Conservation (phyloP, 2,797 vertebrate genomes). For the Myripristis murdjan region DNA sequence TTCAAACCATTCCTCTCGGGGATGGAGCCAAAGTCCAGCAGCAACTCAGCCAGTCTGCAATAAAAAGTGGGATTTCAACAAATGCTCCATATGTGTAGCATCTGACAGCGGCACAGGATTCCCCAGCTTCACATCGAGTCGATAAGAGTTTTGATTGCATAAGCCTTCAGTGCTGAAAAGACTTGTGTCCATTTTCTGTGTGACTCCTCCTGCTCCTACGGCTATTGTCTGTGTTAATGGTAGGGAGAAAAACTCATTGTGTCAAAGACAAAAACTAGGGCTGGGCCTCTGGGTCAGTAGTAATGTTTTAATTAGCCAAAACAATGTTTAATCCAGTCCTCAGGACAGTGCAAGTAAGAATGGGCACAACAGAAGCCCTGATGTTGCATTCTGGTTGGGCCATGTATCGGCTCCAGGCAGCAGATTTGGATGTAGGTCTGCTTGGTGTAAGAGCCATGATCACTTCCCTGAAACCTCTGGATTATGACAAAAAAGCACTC, state of each 20-base stretch:
- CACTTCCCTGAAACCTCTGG: constrained; percentile 40
- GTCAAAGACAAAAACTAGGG: constrained; percentile 44
- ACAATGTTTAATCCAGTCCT: constrained; percentile 66
- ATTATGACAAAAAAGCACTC: constrained; percentile 54
- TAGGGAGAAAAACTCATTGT: constrained; percentile 54
- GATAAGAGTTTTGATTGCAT: constrained; percentile 62
- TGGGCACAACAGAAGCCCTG: constrained; percentile 33
- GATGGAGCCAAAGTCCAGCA: constrained; percentile 19
- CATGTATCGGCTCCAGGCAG: constrained; percentile 25
- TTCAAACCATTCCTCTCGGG: constrained; percentile 17
- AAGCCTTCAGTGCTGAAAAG: constrained; percentile 50
- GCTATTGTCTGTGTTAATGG: constrained; percentile 58
- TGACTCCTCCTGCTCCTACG: constrained; percentile 38
- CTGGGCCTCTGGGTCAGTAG: constrained; percentile 46
- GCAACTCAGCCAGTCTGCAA: constrained; percentile 31
- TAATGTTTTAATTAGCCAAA: constrained; percentile 77
- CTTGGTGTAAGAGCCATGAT: constrained; percentile 34
- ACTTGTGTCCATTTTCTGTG: constrained; percentile 52
- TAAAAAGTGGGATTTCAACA: constrained; percentile 45
- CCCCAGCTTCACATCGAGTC: constrained; percentile 48
- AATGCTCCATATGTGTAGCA: constrained; percentile 28
- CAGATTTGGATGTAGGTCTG: constrained; percentile 44
- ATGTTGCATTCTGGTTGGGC: constrained; percentile 32
- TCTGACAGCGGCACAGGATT: constrained; percentile 50
- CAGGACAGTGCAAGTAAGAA: constrained; percentile 57